Base-by-base conservation (phyloP, 1,140 invertebrate species). In the Vanessa atalanta region DNA sequence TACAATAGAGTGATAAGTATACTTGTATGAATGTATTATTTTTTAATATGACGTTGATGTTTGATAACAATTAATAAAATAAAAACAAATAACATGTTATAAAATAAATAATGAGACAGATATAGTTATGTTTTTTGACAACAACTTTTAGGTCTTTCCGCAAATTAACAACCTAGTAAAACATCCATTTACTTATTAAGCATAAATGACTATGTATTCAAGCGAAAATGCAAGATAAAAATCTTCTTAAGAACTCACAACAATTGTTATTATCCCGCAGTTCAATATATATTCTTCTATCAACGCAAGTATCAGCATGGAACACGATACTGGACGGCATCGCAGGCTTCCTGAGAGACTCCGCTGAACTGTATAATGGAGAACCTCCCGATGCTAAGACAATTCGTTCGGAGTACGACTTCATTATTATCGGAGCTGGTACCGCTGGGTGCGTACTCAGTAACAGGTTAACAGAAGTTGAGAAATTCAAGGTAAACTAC, bases 371-470 rank as follows among this genome's bases (percentile, higher is more conserved):
- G 20, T 23, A 75, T 1, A 65, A 71, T 16, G 81, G 79, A 0
- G 88, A 93, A 71, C 82, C 89, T 4, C 61, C 80, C 37, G 94
- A 95, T 37, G 86, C 83, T 7, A 82, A 76, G 0, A 70, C 85
- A 0, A 63, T 90, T 14, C 66, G 86, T 0, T 70, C 76, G 26
- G 86, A 93, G 68, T 95, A 94, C 65, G 95, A 95, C 82, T 95
- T 95, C 72, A 93, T 95, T 20, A 92, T 95, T 0, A 94, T 97
- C 12, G 96, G 96, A 0, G 96, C 95, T 11, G 96, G 96, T 15
- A 96, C 95, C 0, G 96, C 96, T 2, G 96, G 96, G 2, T 95
- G 95, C 66, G 94, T 95, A 0, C 72, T 97, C 5, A 96, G 96
- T 0, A 94, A 94, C 23, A 93, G 96, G 48, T 83, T 95, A 1